Percentiles rank a stretch among this genome's conserved stretches.
Conservation (phyloP, 1,140 invertebrate genomes). For the Tetragonula clypearis region DNA sequence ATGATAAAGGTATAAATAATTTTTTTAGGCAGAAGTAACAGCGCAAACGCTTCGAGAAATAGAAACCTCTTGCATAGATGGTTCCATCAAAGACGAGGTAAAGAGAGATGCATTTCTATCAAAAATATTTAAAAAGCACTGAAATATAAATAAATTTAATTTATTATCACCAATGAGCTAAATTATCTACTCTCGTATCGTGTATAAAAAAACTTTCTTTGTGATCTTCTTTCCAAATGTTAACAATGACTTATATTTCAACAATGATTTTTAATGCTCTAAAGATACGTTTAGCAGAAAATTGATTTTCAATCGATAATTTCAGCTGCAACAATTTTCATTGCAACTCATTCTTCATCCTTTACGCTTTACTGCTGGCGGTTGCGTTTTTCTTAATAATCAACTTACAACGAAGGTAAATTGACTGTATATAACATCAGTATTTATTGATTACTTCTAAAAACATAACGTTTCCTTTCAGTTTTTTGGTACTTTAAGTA, state of each 20-base stretch:
- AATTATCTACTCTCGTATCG: too few relatives aligned
- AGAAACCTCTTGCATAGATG: background rate
- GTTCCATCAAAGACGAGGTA: background rate
- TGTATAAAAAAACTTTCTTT: too few relatives aligned
- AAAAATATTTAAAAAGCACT: background rate
- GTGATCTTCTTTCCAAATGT: too few relatives aligned
- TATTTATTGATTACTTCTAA: background rate
- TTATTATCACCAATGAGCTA: too few relatives aligned
- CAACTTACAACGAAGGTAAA: background rate
- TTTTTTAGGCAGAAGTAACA: background rate
- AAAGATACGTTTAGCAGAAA: too few relatives aligned
- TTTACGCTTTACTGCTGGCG: background rate
- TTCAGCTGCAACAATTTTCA: slow-evolving; percentile 4
- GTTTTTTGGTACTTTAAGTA: background rate
- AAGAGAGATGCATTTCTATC: background rate
- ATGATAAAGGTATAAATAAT: background rate
- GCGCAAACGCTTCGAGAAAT: background rate
- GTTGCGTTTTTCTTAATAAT: background rate
- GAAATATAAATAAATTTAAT: too few relatives aligned
- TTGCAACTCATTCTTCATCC: background rate
- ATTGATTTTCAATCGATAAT: background rate
- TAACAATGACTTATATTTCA: too few relatives aligned
- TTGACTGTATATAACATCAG: background rate
- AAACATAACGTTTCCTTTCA: background rate
- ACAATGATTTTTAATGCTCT: background rate